phyloP scores from a whole-genome alignment of 2,113 vertebrate species.

The Thymallus thymallus region DNA sequence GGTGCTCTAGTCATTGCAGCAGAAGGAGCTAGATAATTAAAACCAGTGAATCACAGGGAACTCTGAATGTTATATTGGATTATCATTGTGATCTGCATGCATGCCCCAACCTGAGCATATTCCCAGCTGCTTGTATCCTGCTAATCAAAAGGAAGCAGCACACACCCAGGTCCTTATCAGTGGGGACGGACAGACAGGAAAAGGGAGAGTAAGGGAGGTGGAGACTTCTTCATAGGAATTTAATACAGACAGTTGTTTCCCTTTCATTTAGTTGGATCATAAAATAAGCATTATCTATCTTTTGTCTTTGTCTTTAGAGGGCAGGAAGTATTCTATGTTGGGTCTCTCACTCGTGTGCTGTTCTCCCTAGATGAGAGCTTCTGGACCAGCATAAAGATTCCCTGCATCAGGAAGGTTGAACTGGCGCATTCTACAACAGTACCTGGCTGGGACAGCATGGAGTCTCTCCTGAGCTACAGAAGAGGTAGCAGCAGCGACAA shows the following conservation, averaged over 20 bases:
- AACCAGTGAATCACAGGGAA: not conserved
- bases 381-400: slow-evolving; percentile 19
- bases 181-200: slow-evolving; percentile 54
- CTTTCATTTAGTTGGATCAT: no score
- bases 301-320: no score
- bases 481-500: slow-evolving; percentile 46
- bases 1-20: not conserved
- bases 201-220: slow-evolving; percentile 45
- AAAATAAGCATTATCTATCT: no score
- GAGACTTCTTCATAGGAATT: not conserved
- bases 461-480: slow-evolving; percentile 39
- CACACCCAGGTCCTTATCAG: slow-evolving; percentile 48
- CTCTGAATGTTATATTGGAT: not conserved
- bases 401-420: slow-evolving; percentile 20
- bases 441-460: slow-evolving; percentile 56
- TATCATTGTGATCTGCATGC: slow-evolving; percentile 46
- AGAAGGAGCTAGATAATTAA: not conserved
- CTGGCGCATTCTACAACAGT: slow-evolving; percentile 24
- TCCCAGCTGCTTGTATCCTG: slow-evolving; percentile 47
- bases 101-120: slow-evolving; percentile 54
- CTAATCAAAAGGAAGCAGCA: slow-evolving; percentile 56
- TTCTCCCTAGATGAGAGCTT: slow-evolving; percentile 10
- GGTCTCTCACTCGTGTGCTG: not conserved
- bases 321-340: no score
- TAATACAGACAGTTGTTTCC: not conserved